Percentiles rank a stretch among this genome's conserved stretches.
phyloP scores from a whole-genome alignment of 2,888 invertebrate genomes.

The Minunthozetes semirufus region DNA sequence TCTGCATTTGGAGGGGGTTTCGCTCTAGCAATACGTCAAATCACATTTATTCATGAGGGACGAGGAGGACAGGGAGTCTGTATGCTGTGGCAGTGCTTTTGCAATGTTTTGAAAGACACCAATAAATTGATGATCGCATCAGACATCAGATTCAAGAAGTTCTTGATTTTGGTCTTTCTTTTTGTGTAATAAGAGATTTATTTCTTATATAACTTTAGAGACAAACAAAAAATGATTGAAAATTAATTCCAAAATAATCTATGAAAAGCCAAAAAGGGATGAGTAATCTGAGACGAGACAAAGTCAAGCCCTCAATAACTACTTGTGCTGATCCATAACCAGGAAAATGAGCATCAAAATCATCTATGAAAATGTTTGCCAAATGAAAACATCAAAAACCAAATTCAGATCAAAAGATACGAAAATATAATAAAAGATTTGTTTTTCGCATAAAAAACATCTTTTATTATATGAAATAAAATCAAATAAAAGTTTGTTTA shows the following conservation, averaged over 20 bases:
- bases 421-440: no score
- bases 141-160: neutral
- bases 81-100: neutral
- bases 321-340: neutral
- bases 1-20: neutral
- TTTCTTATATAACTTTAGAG: neutral
- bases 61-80: neutral
- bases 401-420: no score
- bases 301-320: neutral
- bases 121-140: slow-evolving; percentile 9
- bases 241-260: neutral
- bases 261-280: neutral
- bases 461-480: no score
- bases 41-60: slow-evolving; percentile 13
- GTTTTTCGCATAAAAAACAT: no score
- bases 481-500: no score
- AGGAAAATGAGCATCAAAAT: no score
- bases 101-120: neutral
- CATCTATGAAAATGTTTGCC: no score
- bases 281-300: neutral
- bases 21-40: slow-evolving; percentile 5
- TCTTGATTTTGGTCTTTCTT: neutral
- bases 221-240: slow-evolving; percentile 14
- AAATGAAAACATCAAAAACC: no score
- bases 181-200: neutral